A percentile compares a stretch with the other conserved stretches of the same genome.
Conservation (phyloP, 2,113 vertebrate species). For the Pelecanoides urinatrix region DNA sequence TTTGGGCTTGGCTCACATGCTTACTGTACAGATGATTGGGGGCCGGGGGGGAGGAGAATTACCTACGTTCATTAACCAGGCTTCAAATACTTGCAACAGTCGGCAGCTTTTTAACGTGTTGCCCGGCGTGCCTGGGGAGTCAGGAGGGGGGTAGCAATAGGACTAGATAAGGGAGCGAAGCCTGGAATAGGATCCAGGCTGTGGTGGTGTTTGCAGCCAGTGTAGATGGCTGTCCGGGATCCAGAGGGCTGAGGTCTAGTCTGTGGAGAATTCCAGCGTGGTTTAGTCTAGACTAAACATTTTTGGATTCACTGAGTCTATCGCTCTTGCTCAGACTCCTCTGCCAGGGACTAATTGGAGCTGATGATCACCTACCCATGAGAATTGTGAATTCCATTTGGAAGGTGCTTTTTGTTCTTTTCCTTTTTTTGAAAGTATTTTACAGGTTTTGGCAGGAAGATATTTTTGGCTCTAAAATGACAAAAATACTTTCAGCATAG, state of each 20-base stretch:
- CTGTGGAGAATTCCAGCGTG: conserved; percentile 31
- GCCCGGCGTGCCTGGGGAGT: neutral
- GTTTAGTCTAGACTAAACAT: conserved; percentile 67
- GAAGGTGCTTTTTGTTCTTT: neutral
- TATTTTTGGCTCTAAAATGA: conserved; percentile 43
- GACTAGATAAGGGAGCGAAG: neutral
- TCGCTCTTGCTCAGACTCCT: neutral
- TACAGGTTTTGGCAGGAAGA: conserved; percentile 64
- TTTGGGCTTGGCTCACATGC: conserved; percentile 3
- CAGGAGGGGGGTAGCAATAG: neutral
- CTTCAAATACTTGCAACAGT: neutral
- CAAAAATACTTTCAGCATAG: conserved; percentile 46
- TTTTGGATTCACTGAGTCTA: conserved; percentile 41
- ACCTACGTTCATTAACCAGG: neutral
- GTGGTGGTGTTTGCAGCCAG: neutral
- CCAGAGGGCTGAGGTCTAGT: conserved; percentile 19
- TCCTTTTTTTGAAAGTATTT: neutral
- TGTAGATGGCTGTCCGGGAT: neutral
- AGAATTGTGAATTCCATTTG: conserved; percentile 62
- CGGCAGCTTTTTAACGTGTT: neutral
- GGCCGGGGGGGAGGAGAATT: neutral
- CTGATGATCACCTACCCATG: conserved; percentile 42
- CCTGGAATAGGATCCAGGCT: neutral
- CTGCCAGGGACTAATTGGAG: conserved; percentile 70
- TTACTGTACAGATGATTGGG: neutral